These are phyloP conservation scores for Syncerus caffer DNA, from an alignment of 2,797 vertebrate species.

Conservation along the genomic window DNA sequence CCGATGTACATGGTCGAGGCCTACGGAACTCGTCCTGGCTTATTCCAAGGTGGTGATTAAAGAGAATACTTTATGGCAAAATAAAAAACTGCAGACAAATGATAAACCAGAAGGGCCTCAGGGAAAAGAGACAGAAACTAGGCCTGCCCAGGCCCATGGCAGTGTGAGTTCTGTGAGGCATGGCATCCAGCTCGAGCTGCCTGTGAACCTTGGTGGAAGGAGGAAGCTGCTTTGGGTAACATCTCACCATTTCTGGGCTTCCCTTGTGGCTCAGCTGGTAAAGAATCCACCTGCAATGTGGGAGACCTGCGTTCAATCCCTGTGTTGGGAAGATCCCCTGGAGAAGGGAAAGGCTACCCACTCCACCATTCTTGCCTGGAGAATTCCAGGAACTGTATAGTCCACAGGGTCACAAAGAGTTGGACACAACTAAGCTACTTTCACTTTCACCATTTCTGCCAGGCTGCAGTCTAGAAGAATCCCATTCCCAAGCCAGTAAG, in stretches of 20 bases:
- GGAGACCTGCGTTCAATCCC: fast-evolving
- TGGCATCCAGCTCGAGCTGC: neutral
- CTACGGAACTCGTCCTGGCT: neutral
- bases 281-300: neutral
- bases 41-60: neutral
- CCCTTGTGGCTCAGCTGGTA: neutral
- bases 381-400: neutral
- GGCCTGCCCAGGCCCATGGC: neutral
- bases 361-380: neutral
- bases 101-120: neutral
- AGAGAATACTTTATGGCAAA: neutral
- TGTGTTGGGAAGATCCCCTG: neutral
- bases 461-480: neutral
- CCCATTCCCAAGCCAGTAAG: neutral
- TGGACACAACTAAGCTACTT: neutral
- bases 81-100: neutral
- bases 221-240: neutral
- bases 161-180: neutral
- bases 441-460: neutral
- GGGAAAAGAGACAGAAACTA: neutral
- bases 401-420: neutral
- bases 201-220: neutral
- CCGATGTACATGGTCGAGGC: too few relatives aligned
- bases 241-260: neutral
- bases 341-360: neutral